A percentile compares a stretch with the other conserved stretches of the same genome.
Evolutionary conservation across 1,140 invertebrate genomes (phyloP).

Genomic region (Drosophila lacteicornis): DNA sequence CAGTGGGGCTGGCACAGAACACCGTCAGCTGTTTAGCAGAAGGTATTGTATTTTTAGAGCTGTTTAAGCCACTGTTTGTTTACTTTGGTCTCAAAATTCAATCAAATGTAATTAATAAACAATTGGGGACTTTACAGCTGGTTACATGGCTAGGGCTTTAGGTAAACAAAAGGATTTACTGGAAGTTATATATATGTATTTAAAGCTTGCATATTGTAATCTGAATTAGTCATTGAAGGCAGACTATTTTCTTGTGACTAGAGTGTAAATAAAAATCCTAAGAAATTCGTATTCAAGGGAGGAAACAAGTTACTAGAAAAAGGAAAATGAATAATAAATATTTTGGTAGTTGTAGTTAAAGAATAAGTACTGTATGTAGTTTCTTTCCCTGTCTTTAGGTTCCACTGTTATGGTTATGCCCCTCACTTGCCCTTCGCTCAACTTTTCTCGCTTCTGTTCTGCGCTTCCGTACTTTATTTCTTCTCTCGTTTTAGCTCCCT

Average conservation of each 20-base stretch:
- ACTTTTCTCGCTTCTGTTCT: constrained; percentile 11
- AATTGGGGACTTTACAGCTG: constrained; percentile 1
- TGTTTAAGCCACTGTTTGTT: constrained; percentile 2
- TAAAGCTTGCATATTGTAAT: no score
- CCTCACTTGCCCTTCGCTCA: constrained; percentile 55
- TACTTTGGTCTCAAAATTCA: not conserved
- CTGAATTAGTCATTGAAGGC: no score
- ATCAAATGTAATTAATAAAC: constrained; percentile 28
- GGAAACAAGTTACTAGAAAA: no score
- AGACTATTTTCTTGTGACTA: no score
- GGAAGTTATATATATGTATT: no score
- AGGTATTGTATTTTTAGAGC: constrained; percentile 6
- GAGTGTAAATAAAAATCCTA: no score
- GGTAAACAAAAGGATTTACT: not conserved
- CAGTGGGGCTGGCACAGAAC: not conserved
- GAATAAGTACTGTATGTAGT: not conserved
- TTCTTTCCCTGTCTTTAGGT: not conserved
- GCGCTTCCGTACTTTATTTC: not conserved
- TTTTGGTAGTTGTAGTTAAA: no score
- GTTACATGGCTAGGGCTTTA: not conserved
- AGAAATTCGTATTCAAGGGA: no score
- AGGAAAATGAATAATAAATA: no score
- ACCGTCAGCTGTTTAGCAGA: constrained; percentile 8
- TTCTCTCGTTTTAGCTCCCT: constrained; percentile 7
- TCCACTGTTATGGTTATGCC: constrained; percentile 43